A percentile compares a stretch with the other conserved stretches of the same genome.
Conservation (phyloP, 2,888 invertebrate species). For the Leistus spinibarbis region DNA sequence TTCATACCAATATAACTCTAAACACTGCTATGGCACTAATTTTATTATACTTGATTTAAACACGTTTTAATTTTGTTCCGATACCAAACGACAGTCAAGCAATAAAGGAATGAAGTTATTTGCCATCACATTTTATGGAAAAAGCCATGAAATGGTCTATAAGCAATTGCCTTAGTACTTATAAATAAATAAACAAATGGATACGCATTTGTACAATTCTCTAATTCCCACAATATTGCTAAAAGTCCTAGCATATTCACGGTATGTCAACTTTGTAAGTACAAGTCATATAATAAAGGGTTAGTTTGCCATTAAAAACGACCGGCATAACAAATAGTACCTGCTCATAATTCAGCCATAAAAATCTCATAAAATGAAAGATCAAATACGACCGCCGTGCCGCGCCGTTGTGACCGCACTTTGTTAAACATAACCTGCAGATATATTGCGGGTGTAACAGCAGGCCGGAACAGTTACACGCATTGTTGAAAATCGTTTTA, state of each 20-base stretch:
- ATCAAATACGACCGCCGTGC: background rate
- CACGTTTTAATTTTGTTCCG: too few species aligned
- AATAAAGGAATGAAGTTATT: too few species aligned
- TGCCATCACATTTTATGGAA: too few species aligned
- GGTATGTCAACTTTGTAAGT: background rate
- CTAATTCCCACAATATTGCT: background rate
- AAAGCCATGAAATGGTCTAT: too few species aligned
- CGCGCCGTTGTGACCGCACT: background rate
- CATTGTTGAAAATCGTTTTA: background rate
- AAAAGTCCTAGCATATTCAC: background rate
- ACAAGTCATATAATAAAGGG: background rate
- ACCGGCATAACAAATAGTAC: background rate
- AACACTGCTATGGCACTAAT: too few species aligned
- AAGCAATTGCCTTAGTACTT: too few species aligned
- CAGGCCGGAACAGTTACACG: background rate
- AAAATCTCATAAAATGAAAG: slow-evolving; percentile 4
- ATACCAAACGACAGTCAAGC: too few species aligned
- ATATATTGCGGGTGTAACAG: background rate
- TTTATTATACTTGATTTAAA: too few species aligned
- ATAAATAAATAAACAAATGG: too few species aligned
- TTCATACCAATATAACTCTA: too few species aligned
- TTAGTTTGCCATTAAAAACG: background rate
- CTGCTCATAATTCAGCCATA: background rate
- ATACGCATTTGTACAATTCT: too few species aligned
- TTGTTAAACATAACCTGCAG: background rate